Base-by-base conservation (phyloP, 1,140 invertebrate genomes). In the Heliconius congener region DNA sequence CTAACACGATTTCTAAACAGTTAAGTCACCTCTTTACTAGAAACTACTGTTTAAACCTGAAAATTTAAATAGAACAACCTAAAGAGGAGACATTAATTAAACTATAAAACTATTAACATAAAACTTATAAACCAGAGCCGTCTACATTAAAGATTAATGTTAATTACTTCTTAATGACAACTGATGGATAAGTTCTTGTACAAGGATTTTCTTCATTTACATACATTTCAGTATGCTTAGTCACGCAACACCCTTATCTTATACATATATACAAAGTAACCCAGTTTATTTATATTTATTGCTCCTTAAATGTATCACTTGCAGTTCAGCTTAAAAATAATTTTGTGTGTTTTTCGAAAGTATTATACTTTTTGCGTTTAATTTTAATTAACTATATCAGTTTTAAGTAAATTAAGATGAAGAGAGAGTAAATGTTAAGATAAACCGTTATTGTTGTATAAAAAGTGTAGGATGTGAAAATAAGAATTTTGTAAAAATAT, bases 211-310 rank as follows among this genome's bases (percentile, higher is more conserved):
- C 75, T 80, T 57, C 77, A 84, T 85, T 79, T 60, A 81, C 78
- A 82, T 79, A 83, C 79, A 81, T 86, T 87, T 83, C 76, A 90
- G 81, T 87, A 81, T 78, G 76, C 76, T 37, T 57, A 88, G 88
- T 91, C 89, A 91, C 89, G 89, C 88, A 81, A 88, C 80, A 77
- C 82, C 46, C 42, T 81, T 77, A 81, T 81, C 75, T 37, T 37
- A 37, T 37, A 37, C 6, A 71, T 27, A 39, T 27, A 39, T 50
- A 42, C 46, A 71, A 81, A 74, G 76, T 74, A 81, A 81, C 55
- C 55, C 73, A 77, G 75, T 81, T 60, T 18, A 39, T 79, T 57
- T 76, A 81, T 81, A 81, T 81, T 81, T 81, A 81, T 81, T 81
- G 60, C 75, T 42, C 46, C 27, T 13, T 73, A 77, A 81, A 76